phyloP scores from a whole-genome alignment of 2,113 vertebrate species.

The Neolamprologus brichardi region DNA sequence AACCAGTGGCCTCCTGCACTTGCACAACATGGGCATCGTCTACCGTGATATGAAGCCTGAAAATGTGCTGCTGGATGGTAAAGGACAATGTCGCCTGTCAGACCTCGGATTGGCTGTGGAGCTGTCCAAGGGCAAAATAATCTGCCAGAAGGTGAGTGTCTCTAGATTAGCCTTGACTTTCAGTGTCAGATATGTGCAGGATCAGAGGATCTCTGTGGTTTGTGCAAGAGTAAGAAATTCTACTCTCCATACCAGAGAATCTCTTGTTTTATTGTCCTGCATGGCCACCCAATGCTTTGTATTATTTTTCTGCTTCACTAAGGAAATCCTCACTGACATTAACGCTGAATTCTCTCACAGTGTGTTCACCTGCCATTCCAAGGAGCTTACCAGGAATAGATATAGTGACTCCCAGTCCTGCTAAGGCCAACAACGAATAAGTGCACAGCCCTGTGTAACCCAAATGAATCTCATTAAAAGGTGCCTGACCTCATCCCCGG shows the following conservation, averaged over 20 bases:
- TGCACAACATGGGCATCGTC: conserved; percentile 82
- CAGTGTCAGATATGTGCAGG: background rate
- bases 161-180: background rate
- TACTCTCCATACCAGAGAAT: background rate
- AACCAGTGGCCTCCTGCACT: conserved; percentile 79
- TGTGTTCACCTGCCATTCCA: background rate
- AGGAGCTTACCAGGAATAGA: conserved; percentile 35
- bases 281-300: background rate
- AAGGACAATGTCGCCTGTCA: conserved; percentile 85
- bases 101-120: conserved; percentile 87
- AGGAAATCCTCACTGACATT: background rate
- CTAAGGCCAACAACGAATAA: background rate
- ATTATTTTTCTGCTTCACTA: background rate
- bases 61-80: conserved; percentile 85
- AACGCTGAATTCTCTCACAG: background rate
- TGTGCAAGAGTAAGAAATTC: background rate
- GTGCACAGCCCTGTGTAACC: background rate
- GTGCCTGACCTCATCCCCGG: background rate
- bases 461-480: conserved; percentile 40
- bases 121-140: conserved; percentile 73
- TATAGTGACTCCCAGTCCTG: background rate
- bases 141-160: conserved; percentile 81
- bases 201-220: background rate
- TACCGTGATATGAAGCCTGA: conserved; percentile 95
- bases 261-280: background rate